These are phyloP conservation scores for Agrotis ipsilon DNA, from an alignment of 2,888 invertebrate genomes.

Conservation along the genomic window DNA sequence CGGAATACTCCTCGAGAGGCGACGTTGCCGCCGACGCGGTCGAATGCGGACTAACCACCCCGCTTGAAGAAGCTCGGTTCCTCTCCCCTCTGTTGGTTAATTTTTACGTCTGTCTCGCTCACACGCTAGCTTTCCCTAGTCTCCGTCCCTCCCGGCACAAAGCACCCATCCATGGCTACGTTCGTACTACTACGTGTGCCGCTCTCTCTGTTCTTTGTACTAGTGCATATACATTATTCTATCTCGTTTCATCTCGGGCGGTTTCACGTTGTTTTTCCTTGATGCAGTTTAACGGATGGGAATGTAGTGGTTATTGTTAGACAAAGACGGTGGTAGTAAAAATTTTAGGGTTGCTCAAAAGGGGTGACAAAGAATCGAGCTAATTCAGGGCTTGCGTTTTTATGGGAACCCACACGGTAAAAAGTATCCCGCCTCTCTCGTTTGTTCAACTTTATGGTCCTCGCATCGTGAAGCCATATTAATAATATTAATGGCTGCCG, in stretches of 20 bases:
- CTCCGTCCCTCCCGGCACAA: slow-evolving; percentile 84
- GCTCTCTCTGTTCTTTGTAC: slow-evolving; percentile 89
- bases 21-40: slow-evolving; percentile 86
- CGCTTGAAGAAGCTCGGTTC: slow-evolving; percentile 89
- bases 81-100: slow-evolving; percentile 90
- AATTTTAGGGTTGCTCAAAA: slow-evolving; percentile 90
- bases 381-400: slow-evolving; percentile 91
- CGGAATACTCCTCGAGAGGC: slow-evolving; percentile 71
- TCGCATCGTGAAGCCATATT: slow-evolving; percentile 86
- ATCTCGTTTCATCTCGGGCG: slow-evolving; percentile 91
- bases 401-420: slow-evolving; percentile 89
- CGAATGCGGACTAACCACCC: slow-evolving; percentile 91
- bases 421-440: slow-evolving; percentile 91
- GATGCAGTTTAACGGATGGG: slow-evolving; percentile 91
- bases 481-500: slow-evolving; percentile 89
- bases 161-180: slow-evolving; percentile 84
- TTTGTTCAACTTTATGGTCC: slow-evolving; percentile 90
- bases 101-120: slow-evolving; percentile 86
- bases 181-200: slow-evolving; percentile 86
- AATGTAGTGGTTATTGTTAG: slow-evolving; percentile 91
- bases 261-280: slow-evolving; percentile 90
- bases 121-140: slow-evolving; percentile 82
- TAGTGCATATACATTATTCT: slow-evolving; percentile 91
- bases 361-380: slow-evolving; percentile 91
- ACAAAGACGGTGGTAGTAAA: slow-evolving; percentile 90